Evolutionary conservation across 2,888 invertebrate genomes (phyloP).

Genomic region (Tachystola acroxantha): DNA sequence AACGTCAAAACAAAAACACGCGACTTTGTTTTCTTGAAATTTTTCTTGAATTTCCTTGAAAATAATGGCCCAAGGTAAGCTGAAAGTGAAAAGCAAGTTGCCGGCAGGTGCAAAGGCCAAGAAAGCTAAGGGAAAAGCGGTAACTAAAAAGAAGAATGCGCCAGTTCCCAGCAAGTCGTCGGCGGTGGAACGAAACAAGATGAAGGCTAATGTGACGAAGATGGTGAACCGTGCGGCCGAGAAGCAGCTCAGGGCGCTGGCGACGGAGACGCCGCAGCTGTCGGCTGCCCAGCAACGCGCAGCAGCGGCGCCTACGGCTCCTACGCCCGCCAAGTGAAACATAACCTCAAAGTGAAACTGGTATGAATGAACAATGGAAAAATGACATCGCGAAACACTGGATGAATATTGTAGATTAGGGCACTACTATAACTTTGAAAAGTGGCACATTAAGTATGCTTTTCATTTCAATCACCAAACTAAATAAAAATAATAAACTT

Average conservation of each 20-base stretch:
- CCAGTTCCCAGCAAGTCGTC: slow-evolving; percentile 82
- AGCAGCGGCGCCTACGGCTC: slow-evolving; percentile 63
- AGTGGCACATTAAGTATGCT: no score
- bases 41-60: no score
- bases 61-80: slow-evolving; percentile 85
- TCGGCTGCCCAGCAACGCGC: slow-evolving; percentile 67
- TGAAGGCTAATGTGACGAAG: slow-evolving; percentile 82
- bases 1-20: no score
- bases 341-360: background rate
- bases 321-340: slow-evolving; percentile 41
- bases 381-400: background rate
- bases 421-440: no score
- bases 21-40: no score
- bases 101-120: slow-evolving; percentile 76
- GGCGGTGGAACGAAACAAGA: slow-evolving; percentile 77
- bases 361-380: no score
- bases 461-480: no score
- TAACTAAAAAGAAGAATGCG: slow-evolving; percentile 80
- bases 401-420: no score
- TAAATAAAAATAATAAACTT: no score
- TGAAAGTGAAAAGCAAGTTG: slow-evolving; percentile 81
- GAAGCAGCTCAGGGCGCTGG: slow-evolving; percentile 80
- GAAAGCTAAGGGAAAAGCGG: slow-evolving; percentile 70
- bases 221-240: slow-evolving; percentile 84
- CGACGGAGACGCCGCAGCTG: slow-evolving; percentile 69